Conservation (phyloP, 2,797 vertebrate species). For the Garrulus glandarius region DNA sequence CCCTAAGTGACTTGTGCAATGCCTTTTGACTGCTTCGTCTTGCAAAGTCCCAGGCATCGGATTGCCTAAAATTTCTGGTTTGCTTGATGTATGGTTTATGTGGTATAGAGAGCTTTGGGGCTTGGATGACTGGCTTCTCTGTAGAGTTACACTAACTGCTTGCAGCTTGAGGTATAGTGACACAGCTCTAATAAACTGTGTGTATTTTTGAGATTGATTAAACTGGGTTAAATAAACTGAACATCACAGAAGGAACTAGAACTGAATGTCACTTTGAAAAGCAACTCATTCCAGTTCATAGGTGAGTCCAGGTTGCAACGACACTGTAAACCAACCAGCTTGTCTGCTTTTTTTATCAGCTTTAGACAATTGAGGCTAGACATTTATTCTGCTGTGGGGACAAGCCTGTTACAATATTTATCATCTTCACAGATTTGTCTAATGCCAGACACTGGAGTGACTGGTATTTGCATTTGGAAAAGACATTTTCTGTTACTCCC, state of each 20-base stretch:
- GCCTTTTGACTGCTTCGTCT: background rate
- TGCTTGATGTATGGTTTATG: background rate
- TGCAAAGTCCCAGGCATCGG: background rate
- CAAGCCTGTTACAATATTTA: background rate
- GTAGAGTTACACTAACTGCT: background rate
- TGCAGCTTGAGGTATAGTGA: background rate
- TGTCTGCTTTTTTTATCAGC: background rate
- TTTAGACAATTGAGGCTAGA: background rate
- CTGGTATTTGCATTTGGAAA: background rate
- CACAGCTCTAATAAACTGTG: background rate
- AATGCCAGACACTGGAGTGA: fast-evolving
- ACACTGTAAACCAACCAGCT: background rate
- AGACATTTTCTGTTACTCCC: slow-evolving; percentile 10
- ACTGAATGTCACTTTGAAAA: background rate
- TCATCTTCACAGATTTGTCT: background rate
- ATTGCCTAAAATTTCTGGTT: background rate
- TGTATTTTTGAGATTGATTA: background rate
- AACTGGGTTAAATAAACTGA: background rate
- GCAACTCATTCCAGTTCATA: background rate
- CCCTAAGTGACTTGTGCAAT: background rate
- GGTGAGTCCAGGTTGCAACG: background rate
- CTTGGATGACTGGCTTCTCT: background rate
- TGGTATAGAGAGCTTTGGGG: background rate
- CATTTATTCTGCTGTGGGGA: background rate
- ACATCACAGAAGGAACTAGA: background rate